Evolutionary conservation across 2,888 invertebrate genomes (phyloP), one percentile per base, ranked within the genome.

Genomic region (Torymus tubicola): DNA sequence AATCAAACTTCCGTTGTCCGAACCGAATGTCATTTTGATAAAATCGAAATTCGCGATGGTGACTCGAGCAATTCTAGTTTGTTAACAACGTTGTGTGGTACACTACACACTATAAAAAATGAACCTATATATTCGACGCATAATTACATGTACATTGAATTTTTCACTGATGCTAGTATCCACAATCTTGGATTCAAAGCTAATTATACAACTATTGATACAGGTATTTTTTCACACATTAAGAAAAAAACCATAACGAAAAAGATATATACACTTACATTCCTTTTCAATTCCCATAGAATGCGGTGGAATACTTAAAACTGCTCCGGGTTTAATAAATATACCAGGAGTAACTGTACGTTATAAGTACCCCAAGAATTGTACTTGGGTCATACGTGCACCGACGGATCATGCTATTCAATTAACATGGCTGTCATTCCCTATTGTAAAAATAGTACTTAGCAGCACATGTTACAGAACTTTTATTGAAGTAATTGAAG

Each of bases 351-450:
- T 85, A 18, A 93, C 93, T 89, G 14, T 1, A 0, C 55, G 10
- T 21, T 83, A 31, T 3, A 31, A 81, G 13, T 81, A 84, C 13
- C 65, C 86, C 31, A 86, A 87, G n/a, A 76, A 86, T 2, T 97
- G 97, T 87, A 92, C 91, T 13, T 98, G 98, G 97, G 91, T 95
- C 14, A 93, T 98, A 71, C 91, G 94, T 83, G 96, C 96, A 0
- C 94, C 95, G 0, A 91, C 91, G 65, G 94, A 94, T 63, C 92
- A 93, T 88, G 92, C 94, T 50, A 93, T 98, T 63, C 93, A 95
- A 87, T 88, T 98, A 2, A 94, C 93, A 0, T 98, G 96, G 95
- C 90, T 93, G 55, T 92, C 93, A 63, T 97, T 98, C 87, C 91
- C 79, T 0, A 21, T 16, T 14, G 11, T 5, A 4, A 10, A 92